Evolutionary conservation across 1,140 invertebrate genomes (phyloP).

Genomic region (Drosophila parvula): DNA sequence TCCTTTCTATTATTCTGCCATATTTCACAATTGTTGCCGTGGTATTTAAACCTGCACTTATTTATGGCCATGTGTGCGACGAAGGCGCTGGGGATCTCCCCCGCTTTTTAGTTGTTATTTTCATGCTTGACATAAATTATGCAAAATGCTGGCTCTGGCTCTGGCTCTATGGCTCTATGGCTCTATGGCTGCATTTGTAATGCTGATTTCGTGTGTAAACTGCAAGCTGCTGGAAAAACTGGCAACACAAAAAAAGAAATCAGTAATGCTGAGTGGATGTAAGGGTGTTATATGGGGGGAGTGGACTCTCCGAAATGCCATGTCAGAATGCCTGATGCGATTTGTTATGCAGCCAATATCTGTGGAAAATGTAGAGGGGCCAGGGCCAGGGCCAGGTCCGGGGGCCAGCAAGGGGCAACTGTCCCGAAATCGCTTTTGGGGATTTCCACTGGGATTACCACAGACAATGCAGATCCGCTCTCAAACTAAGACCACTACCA

Average conservation of each 20-base stretch:
- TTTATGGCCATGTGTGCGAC: constrained; percentile 70
- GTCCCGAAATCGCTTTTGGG: constrained; percentile 22
- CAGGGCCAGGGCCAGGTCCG: constrained; percentile 1
- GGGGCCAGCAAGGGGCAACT: too few species aligned
- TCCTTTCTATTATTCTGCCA: constrained; percentile 80
- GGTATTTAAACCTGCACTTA: constrained; percentile 82
- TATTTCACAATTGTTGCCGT: constrained; percentile 81
- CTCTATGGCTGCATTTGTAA: constrained; percentile 70
- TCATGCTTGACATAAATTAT: constrained; percentile 82
- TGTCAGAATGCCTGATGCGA: constrained; percentile 47
- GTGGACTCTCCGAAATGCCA: constrained; percentile 18
- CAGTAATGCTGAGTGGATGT: constrained; percentile 2
- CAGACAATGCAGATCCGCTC: constrained; percentile 37
- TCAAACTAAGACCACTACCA: background rate
- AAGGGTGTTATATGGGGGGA: constrained; percentile 3
- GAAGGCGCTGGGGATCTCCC: background rate
- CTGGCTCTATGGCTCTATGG: background rate
- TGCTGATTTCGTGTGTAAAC: constrained; percentile 67
- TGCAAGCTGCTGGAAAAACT: constrained; percentile 30
- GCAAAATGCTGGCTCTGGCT: constrained; percentile 63
- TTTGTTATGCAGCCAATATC: constrained; percentile 40
- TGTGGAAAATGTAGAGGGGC: constrained; percentile 6
- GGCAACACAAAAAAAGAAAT: background rate
- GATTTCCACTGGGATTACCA: constrained; percentile 60
- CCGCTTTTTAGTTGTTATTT: constrained; percentile 61